Percentiles rank a stretch among this genome's conserved stretches.
These are phyloP conservation scores for Murina feae DNA, from an alignment of 2,113 vertebrate genomes.

Conservation along the genomic window DNA sequence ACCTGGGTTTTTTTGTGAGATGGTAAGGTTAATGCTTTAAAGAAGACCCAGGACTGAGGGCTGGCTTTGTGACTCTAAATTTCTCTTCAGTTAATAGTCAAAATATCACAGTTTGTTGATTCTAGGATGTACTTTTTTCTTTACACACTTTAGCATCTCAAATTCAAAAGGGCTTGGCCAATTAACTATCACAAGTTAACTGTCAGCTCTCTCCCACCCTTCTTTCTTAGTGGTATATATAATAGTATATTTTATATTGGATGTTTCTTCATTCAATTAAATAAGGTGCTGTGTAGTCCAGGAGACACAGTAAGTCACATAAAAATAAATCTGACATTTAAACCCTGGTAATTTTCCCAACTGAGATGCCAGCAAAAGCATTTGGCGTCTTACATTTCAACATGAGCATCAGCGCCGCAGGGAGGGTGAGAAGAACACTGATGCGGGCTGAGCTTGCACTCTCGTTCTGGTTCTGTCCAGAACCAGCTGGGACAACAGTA, in stretches of 20 bases:
- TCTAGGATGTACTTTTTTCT: background rate
- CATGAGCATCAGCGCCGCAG: background rate
- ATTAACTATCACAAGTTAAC: background rate
- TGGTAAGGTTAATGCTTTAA: background rate
- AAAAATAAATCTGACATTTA: conserved; percentile 57
- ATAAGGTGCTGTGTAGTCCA: background rate
- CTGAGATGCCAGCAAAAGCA: conserved; percentile 24
- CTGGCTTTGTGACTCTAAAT: background rate
- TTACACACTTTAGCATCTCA: background rate
- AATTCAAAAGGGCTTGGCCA: background rate
- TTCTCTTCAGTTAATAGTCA: background rate
- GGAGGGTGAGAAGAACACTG: background rate
- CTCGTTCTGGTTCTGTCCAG: background rate
- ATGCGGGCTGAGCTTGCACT: background rate
- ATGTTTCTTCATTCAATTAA: conserved; percentile 3
- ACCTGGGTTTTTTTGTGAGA: background rate
- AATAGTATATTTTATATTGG: background rate
- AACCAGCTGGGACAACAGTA: background rate
- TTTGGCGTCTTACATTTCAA: conserved; percentile 8
- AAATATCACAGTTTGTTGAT: background rate
- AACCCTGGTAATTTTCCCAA: conserved; percentile 19
- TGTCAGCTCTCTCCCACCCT: background rate
- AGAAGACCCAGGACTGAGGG: background rate
- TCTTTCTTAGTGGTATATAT: background rate
- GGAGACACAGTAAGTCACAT: background rate